These are phyloP conservation scores for Eumaeus atala DNA, from an alignment of 1,140 invertebrate genomes.

Conservation along the genomic window DNA sequence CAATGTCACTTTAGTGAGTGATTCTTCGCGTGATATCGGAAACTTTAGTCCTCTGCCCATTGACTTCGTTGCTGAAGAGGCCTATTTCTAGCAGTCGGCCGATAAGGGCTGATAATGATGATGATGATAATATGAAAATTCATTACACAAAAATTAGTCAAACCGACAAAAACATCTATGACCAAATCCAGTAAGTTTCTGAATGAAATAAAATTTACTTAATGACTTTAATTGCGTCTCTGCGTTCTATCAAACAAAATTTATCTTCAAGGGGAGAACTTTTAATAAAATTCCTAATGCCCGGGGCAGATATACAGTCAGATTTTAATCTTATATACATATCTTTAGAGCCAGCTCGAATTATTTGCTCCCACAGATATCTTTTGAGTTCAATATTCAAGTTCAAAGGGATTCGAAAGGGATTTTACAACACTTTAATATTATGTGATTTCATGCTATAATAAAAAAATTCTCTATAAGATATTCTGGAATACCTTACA, in stretches of 20 bases:
- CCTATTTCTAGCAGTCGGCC: too few species aligned
- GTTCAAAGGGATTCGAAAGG: conserved; percentile 11
- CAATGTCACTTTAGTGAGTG: too few species aligned
- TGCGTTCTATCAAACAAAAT: conserved; percentile 63
- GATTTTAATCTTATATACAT: conserved; percentile 28
- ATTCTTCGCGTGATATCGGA: too few species aligned
- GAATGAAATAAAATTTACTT: conserved; percentile 66
- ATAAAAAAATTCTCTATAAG: neutral
- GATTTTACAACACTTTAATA: neutral
- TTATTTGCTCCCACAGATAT: conserved; percentile 20
- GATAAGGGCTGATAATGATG: too few species aligned
- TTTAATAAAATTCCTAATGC: conserved; percentile 66
- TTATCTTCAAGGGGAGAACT: conserved; percentile 60
- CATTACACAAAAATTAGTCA: conserved; percentile 41
- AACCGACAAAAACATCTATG: conserved; percentile 29
- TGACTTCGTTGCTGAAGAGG: too few species aligned
- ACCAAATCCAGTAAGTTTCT: conserved; percentile 60
- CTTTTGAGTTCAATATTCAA: conserved; percentile 25
- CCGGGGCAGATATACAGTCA: conserved; percentile 31
- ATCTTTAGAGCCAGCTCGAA: conserved; percentile 23
- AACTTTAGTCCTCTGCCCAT: too few species aligned
- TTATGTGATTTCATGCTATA: neutral
- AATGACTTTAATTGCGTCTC: conserved; percentile 62
- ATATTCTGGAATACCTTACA: neutral
- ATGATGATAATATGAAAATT: too few species aligned